Evolutionary conservation across 2,113 vertebrate genomes (phyloP).

Genomic region (Enhydra lutris): DNA sequence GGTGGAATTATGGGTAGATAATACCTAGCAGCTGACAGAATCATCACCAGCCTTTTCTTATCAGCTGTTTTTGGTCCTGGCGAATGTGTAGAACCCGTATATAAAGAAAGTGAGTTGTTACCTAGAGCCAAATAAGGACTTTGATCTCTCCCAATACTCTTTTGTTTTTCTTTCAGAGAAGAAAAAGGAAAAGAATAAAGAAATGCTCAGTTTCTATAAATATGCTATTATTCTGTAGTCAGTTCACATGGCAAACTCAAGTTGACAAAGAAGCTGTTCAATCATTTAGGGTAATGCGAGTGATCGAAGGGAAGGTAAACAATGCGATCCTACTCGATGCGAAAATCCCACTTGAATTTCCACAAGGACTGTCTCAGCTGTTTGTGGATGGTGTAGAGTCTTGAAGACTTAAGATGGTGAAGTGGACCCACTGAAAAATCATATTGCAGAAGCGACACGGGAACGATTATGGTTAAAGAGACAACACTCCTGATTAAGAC

Average conservation of each 20-base stretch:
- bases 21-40: conserved; percentile 71
- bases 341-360: not conserved
- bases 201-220: not conserved
- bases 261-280: not conserved
- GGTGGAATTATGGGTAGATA: conserved; percentile 73
- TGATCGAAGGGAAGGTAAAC: not conserved
- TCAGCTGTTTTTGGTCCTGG: conserved; percentile 55
- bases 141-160: not conserved
- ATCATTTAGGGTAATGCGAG: not conserved
- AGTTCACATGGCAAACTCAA: not conserved
- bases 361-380: not conserved
- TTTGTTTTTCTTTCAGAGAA: not conserved
- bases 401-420: not conserved
- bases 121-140: not conserved
- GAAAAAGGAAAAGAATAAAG: not conserved
- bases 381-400: not conserved
- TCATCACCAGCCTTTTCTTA: conserved; percentile 59
- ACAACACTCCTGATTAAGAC: not conserved
- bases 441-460: not conserved
- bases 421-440: not conserved
- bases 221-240: not conserved
- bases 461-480: not conserved
- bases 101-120: conserved; percentile 42
- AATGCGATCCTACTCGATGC: not conserved
- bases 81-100: conserved; percentile 31